Evolutionary conservation across 2,797 vertebrate species (phyloP).

Genomic region (Lagodon rhomboides): DNA sequence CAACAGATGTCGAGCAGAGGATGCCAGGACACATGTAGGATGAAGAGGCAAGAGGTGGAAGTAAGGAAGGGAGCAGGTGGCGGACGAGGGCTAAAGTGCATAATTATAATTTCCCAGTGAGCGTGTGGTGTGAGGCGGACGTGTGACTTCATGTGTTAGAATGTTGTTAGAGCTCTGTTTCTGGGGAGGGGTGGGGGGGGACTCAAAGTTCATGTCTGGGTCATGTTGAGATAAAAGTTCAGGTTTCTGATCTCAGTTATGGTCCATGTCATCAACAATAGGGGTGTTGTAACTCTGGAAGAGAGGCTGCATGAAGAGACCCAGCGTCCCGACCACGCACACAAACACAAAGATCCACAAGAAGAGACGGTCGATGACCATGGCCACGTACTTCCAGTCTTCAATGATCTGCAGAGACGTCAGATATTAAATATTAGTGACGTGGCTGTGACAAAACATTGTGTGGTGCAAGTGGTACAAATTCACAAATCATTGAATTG

Average conservation of each 20-base stretch:
- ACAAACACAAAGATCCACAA: slow-evolving; percentile 89
- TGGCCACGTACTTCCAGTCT: slow-evolving; percentile 91
- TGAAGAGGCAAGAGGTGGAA: background rate
- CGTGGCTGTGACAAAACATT: background rate
- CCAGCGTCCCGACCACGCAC: slow-evolving; percentile 85
- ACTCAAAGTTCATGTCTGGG: slow-evolving; percentile 44
- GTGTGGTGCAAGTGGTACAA: background rate
- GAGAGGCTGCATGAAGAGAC: slow-evolving; percentile 89
- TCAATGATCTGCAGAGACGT: slow-evolving; percentile 83
- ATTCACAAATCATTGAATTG: background rate
- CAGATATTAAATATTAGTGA: slow-evolving; percentile 9
- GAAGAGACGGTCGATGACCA: slow-evolving; percentile 90
- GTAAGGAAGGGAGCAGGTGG: slow-evolving; percentile 21
- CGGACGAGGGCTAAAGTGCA: slow-evolving; percentile 45
- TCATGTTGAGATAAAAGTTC: slow-evolving; percentile 37
- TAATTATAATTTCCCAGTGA: slow-evolving; percentile 56
- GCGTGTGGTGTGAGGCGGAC: slow-evolving; percentile 37
- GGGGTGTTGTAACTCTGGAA: slow-evolving; percentile 87
- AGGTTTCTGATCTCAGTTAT: slow-evolving; percentile 54
- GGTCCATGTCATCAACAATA: slow-evolving; percentile 71
- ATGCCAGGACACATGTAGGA: slow-evolving; percentile 3
- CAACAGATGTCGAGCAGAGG: slow-evolving; percentile 12
- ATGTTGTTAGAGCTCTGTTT: slow-evolving; percentile 52
- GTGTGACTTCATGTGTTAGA: slow-evolving; percentile 51
- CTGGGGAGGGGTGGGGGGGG: slow-evolving; percentile 10